Conservation (phyloP, 2,797 vertebrate genomes). For the Podargus strigoides region DNA sequence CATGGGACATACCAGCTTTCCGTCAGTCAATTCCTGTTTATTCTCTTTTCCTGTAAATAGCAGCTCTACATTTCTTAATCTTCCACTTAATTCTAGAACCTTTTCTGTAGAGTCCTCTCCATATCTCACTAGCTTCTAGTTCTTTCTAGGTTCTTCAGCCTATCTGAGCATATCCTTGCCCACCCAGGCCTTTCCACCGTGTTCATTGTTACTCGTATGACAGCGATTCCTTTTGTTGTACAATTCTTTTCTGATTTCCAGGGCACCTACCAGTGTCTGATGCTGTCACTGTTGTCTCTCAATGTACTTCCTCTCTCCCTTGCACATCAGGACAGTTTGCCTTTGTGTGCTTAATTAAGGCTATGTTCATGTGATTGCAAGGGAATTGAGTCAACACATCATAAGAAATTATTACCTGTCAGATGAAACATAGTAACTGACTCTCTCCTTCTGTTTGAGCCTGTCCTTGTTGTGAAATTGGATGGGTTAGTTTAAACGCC, state of each 20-base stretch:
- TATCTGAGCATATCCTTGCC: background rate
- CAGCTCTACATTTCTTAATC: background rate
- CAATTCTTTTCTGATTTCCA: background rate
- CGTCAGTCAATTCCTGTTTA: background rate
- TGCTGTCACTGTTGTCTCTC: background rate
- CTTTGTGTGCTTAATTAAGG: slow-evolving; percentile 25
- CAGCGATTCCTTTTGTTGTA: background rate
- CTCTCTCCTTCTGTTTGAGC: slow-evolving; percentile 22
- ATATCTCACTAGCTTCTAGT: background rate
- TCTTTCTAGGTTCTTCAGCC: background rate
- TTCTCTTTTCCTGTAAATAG: background rate
- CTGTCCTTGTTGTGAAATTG: slow-evolving; percentile 48
- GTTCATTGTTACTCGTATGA: background rate
- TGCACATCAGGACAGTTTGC: background rate
- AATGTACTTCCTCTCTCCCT: background rate
- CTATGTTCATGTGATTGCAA: slow-evolving; percentile 13
- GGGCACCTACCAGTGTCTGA: background rate
- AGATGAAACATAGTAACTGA: slow-evolving; percentile 38
- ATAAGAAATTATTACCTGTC: slow-evolving; percentile 44
- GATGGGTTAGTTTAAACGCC: background rate
- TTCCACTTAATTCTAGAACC: background rate
- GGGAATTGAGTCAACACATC: slow-evolving; percentile 30
- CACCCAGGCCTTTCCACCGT: background rate
- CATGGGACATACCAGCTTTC: background rate
- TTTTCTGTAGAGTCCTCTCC: background rate